A percentile compares a stretch with the other conserved stretches of the same genome.
These are phyloP conservation scores for Chloroclysta siterata DNA, from an alignment of 2,888 invertebrate species.

Conservation along the genomic window DNA sequence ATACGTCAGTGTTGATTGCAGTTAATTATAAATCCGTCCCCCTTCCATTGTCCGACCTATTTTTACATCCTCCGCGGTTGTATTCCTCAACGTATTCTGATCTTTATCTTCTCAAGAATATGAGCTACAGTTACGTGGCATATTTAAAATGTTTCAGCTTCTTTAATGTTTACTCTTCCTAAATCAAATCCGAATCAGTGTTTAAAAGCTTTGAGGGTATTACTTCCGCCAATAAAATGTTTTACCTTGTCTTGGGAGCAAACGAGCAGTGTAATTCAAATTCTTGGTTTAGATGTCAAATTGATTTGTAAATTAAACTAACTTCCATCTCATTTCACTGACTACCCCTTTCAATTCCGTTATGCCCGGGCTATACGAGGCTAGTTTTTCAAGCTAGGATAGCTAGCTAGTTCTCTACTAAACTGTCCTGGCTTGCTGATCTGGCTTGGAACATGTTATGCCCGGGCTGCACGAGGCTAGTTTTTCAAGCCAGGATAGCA, in stretches of 20 bases:
- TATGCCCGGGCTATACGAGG: no score
- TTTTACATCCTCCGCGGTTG: slow-evolving; percentile 52
- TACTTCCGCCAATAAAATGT: slow-evolving; percentile 79
- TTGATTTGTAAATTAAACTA: slow-evolving; percentile 4
- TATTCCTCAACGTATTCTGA: slow-evolving; percentile 21
- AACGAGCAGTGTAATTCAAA: slow-evolving; percentile 7
- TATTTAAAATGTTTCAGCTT: slow-evolving; percentile 50
- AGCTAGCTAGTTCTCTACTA: no score
- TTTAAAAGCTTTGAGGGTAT: slow-evolving; percentile 73
- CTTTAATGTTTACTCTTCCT: slow-evolving; percentile 70
- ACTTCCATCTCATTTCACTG: no score
- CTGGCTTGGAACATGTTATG: no score
- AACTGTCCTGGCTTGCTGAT: no score
- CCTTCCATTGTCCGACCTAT: slow-evolving; percentile 78
- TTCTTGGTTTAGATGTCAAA: slow-evolving; percentile 3
- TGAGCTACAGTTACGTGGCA: slow-evolving; percentile 43
- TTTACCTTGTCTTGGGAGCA: slow-evolving; percentile 60
- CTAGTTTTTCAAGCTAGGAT: no score
- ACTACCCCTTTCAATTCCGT: no score
- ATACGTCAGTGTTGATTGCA: slow-evolving; percentile 85
- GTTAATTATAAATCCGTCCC: slow-evolving; percentile 84
- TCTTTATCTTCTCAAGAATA: slow-evolving; percentile 34
- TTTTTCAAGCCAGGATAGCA: no score
- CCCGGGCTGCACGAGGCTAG: no score
- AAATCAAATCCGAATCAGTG: slow-evolving; percentile 79